phyloP scores from a whole-genome alignment of 2,888 invertebrate genomes.

The Pharmacophagus antenor region DNA sequence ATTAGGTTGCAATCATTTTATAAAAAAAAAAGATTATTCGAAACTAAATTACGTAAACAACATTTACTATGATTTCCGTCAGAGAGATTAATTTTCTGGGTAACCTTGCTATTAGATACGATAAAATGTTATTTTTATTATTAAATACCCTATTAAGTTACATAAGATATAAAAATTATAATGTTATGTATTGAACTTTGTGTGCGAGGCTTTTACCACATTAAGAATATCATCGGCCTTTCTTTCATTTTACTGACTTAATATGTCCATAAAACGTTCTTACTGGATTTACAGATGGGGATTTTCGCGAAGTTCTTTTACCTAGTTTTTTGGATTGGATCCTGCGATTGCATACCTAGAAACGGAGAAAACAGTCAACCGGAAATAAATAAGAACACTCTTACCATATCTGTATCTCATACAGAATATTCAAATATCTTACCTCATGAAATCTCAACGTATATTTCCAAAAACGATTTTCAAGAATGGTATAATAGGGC shows the following conservation, averaged over 20 bases:
- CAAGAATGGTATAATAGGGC: background rate
- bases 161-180: background rate
- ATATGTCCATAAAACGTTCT: background rate
- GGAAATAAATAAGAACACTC: background rate
- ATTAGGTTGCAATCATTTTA: too few species aligned
- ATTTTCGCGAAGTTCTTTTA: background rate
- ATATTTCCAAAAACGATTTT: background rate
- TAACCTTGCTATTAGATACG: background rate
- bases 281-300: constrained; percentile 1
- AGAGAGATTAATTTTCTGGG: background rate
- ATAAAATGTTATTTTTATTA: background rate
- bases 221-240: too few species aligned
- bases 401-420: background rate
- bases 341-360: background rate
- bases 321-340: background rate
- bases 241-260: too few species aligned
- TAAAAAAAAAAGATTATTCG: too few species aligned
- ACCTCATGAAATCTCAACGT: background rate
- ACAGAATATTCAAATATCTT: background rate
- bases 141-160: background rate
- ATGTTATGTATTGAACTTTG: background rate
- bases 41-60: background rate
- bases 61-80: background rate
- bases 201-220: background rate
- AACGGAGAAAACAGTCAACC: background rate